These are phyloP conservation scores for Pammene fasciana DNA, from an alignment of 2,888 invertebrate genomes.

Conservation along the genomic window DNA sequence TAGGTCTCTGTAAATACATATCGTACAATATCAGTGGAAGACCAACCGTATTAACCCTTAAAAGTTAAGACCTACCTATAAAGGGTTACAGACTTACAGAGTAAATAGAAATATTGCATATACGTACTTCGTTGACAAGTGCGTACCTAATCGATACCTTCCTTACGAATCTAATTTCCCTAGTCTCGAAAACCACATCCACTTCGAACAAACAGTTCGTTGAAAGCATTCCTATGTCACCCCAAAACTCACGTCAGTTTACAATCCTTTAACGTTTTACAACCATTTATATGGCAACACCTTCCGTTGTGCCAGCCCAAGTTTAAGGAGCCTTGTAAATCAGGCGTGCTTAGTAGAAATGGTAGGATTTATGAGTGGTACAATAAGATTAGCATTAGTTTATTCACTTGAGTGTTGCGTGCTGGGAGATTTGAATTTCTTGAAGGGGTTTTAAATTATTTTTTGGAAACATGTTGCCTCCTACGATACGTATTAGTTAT, in stretches of 20 bases:
- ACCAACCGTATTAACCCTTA: too few relatives aligned
- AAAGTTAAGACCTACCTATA: too few relatives aligned
- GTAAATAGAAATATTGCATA: too few relatives aligned
- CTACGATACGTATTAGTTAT: too few relatives aligned
- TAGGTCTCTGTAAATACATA: too few relatives aligned
- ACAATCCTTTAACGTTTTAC: conserved; percentile 39
- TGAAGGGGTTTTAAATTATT: background rate
- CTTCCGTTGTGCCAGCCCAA: conserved; percentile 35
- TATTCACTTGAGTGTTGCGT: conserved; percentile 33
- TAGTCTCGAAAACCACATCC: conserved; percentile 22
- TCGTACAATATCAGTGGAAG: too few relatives aligned
- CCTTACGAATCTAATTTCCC: background rate
- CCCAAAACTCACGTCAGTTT: conserved; percentile 26
- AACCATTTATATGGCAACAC: conserved; percentile 39
- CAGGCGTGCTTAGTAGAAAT: conserved; percentile 41
- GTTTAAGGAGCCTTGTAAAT: conserved; percentile 36
- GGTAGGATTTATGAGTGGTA: conserved; percentile 36
- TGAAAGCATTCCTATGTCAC: conserved; percentile 39
- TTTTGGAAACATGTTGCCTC: background rate
- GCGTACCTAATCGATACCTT: too few relatives aligned
- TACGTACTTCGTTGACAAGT: too few relatives aligned
- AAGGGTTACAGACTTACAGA: too few relatives aligned
- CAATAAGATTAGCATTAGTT: conserved; percentile 38
- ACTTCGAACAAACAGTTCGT: conserved; percentile 8
- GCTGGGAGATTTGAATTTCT: conserved; percentile 14